These are phyloP conservation scores for Labia minor DNA, from an alignment of 2,888 invertebrate species.

Conservation along the genomic window DNA sequence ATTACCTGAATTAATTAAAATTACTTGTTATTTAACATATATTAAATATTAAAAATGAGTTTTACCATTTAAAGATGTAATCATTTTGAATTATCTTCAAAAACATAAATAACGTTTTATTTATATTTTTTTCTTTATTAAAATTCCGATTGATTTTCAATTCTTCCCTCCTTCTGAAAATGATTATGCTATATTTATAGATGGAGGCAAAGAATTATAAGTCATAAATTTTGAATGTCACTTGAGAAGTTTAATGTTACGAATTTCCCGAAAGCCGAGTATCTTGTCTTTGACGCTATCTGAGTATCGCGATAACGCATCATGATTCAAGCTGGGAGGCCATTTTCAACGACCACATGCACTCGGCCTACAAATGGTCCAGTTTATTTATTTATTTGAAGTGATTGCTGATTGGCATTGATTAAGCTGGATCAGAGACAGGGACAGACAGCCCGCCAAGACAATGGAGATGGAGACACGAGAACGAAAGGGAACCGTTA, in stretches of 20 bases:
- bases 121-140: too few species aligned
- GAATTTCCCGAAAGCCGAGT: neutral
- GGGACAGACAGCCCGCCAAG: neutral
- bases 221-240: neutral
- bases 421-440: neutral
- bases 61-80: too few species aligned
- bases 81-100: too few species aligned
- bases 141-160: too few species aligned
- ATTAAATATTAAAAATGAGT: too few species aligned
- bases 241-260: neutral
- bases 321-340: neutral
- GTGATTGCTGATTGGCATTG: constrained; percentile 13
- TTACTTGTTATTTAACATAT: too few species aligned
- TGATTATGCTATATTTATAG: too few species aligned
- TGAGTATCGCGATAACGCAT: constrained; percentile 6
- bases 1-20: too few species aligned
- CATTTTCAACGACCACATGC: neutral
- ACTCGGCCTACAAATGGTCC: constrained; percentile 1
- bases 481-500: neutral
- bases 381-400: constrained; percentile 8
- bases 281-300: neutral
- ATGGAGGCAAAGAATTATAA: too few species aligned
- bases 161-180: too few species aligned
- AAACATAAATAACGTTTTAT: too few species aligned
- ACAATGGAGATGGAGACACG: neutral